These are phyloP conservation scores for Clarias laeviceps DNA, from an alignment of 2,797 vertebrate species.

Conservation along the genomic window DNA sequence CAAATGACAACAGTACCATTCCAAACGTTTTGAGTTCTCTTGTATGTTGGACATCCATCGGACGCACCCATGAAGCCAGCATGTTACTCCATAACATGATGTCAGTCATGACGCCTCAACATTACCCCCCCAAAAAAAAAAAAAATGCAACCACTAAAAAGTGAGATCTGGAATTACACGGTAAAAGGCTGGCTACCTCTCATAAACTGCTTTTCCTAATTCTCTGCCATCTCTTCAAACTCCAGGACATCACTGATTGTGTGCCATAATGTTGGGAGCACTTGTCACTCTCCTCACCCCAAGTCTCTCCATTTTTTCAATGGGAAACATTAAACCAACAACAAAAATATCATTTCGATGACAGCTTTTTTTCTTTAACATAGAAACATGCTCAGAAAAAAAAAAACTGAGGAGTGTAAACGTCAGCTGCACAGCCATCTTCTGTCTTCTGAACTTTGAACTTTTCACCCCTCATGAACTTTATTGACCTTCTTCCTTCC, in stretches of 20 bases:
- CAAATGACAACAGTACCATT: conserved; percentile 82
- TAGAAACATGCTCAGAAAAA: conserved; percentile 73
- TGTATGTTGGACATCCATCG: conserved; percentile 83
- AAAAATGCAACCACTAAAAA: conserved; percentile 68
- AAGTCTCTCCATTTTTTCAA: conserved; percentile 78
- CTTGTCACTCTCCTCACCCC: conserved; percentile 74
- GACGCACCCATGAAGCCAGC: conserved; percentile 83
- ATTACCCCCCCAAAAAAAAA: conserved; percentile 67
- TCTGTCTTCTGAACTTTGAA: conserved; percentile 83
- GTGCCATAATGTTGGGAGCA: conserved; percentile 82
- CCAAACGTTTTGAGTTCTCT: conserved; percentile 81
- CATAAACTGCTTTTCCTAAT: conserved; percentile 85
- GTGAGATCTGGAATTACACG: conserved; percentile 79
- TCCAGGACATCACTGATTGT: conserved; percentile 84
- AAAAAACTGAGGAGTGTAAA: conserved; percentile 73
- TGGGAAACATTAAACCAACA: conserved; percentile 75
- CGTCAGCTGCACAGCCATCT: conserved; percentile 80
- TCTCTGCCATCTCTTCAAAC: conserved; percentile 82
- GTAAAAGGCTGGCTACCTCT: conserved; percentile 71
- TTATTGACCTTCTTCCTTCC: conserved; percentile 83
- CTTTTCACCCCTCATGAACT: conserved; percentile 86
- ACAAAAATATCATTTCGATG: conserved; percentile 71
- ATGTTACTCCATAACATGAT: conserved; percentile 85
- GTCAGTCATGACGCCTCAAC: conserved; percentile 82
- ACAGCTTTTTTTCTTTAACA: conserved; percentile 78